phyloP scores from a whole-genome alignment of 1,140 invertebrate genomes.

The Listronotus bonariensis region DNA sequence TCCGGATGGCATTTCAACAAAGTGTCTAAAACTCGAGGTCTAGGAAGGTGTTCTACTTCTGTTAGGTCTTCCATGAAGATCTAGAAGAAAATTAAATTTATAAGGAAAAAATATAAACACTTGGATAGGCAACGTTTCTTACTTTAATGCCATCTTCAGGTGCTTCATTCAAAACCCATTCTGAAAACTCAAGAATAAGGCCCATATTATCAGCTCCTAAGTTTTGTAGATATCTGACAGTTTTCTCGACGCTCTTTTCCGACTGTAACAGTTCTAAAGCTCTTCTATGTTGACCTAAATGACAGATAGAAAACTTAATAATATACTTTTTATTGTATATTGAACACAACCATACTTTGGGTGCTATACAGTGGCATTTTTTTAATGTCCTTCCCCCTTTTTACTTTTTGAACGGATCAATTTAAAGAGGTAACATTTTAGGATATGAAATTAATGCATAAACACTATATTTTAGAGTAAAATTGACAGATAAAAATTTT shows the following conservation, averaged over 20 bases:
- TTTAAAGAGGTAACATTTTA: no score
- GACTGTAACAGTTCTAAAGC: conserved; percentile 22
- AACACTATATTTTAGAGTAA: no score
- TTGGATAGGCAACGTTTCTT: neutral
- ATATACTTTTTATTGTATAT: no score
- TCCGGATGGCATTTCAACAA: conserved; percentile 78
- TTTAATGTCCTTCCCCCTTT: no score
- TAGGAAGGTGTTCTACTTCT: conserved; percentile 86
- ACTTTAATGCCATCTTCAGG: conserved; percentile 86
- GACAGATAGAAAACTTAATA: neutral
- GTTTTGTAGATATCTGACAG: conserved; percentile 90
- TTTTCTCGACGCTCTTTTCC: conserved; percentile 65
- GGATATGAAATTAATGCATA: no score
- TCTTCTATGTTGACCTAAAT: conserved; percentile 70
- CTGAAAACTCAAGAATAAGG: conserved; percentile 93
- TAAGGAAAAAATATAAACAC: neutral
- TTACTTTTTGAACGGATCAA: no score
- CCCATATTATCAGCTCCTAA: conserved; percentile 84
- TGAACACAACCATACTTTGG: no score
- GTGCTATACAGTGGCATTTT: no score
- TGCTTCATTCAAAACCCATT: conserved; percentile 85
- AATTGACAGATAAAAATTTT: no score
- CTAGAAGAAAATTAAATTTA: conserved; percentile 29
- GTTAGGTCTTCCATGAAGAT: conserved; percentile 93
- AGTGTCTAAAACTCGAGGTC: conserved; percentile 88